These are phyloP conservation scores for Antheraea mylitta DNA, from an alignment of 1,140 invertebrate species.

Conservation along the genomic window DNA sequence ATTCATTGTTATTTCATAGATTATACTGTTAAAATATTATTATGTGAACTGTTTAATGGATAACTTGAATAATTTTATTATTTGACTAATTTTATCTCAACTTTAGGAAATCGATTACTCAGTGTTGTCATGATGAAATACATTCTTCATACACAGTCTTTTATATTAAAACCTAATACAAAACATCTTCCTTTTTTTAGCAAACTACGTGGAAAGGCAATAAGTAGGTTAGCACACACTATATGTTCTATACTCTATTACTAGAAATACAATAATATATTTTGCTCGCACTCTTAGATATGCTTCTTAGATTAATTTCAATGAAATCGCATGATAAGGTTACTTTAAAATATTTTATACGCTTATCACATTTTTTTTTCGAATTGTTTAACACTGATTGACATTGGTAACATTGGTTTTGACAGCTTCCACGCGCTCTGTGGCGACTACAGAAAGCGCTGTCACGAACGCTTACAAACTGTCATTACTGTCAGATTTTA, in stretches of 20 bases:
- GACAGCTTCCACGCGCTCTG: too few relatives aligned
- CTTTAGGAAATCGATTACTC: not conserved
- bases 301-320: slow-evolving; percentile 1
- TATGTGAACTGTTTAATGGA: too few relatives aligned
- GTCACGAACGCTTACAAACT: not conserved
- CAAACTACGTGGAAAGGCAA: slow-evolving; percentile 89
- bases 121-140: not conserved
- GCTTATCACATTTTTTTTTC: too few relatives aligned
- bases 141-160: not conserved
- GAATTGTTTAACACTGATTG: too few relatives aligned
- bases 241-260: not conserved
- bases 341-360: not conserved
- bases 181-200: slow-evolving; percentile 79
- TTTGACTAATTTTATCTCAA: not conserved
- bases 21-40: too few relatives aligned
- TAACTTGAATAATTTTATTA: too few relatives aligned
- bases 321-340: not conserved
- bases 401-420: too few relatives aligned
- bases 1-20: too few relatives aligned
- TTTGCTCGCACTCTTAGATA: not conserved
- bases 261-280: not conserved
- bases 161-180: slow-evolving; percentile 47
- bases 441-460: too few relatives aligned
- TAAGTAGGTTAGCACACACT: slow-evolving; percentile 85
- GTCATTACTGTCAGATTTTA: not conserved